phyloP scores from a whole-genome alignment of 2,888 invertebrate genomes.

The Synergus laeviventris region DNA sequence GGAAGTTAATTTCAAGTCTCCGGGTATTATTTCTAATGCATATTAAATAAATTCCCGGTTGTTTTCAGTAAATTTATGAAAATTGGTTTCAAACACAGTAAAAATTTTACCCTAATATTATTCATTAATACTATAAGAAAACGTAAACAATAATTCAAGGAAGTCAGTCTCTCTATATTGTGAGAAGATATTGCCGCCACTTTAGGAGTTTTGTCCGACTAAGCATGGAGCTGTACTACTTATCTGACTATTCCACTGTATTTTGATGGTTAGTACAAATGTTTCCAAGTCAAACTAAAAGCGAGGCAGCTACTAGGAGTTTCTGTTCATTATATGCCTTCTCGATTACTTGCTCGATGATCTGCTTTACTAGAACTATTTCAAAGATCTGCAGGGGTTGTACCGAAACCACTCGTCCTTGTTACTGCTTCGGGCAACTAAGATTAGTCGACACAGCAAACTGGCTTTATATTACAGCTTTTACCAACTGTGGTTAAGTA shows the following conservation, averaged over 20 bases:
- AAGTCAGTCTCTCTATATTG: not conserved
- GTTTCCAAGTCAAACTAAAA: not conserved
- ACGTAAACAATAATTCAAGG: not conserved
- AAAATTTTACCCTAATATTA: not conserved
- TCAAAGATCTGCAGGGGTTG: conserved; percentile 4
- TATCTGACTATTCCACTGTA: too few species aligned
- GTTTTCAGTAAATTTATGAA: not conserved
- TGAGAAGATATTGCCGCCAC: too few species aligned
- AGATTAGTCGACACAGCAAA: conserved; percentile 42
- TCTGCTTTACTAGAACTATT: not conserved
- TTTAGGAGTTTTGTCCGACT: too few species aligned
- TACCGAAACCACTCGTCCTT: not conserved
- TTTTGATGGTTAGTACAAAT: not conserved
- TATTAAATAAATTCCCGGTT: not conserved
- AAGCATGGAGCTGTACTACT: not conserved
- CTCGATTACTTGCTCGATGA: not conserved
- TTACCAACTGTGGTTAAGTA: not conserved
- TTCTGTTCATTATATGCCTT: not conserved
- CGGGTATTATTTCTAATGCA: not conserved
- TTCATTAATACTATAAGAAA: not conserved
- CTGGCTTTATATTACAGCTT: not conserved
- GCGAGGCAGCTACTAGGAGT: not conserved
- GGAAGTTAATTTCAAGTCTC: not conserved
- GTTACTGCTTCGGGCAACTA: conserved; percentile 26
- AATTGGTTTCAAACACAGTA: not conserved